Base-by-base conservation (phyloP, 2,888 invertebrate species). In the Mythimna vitellina region DNA sequence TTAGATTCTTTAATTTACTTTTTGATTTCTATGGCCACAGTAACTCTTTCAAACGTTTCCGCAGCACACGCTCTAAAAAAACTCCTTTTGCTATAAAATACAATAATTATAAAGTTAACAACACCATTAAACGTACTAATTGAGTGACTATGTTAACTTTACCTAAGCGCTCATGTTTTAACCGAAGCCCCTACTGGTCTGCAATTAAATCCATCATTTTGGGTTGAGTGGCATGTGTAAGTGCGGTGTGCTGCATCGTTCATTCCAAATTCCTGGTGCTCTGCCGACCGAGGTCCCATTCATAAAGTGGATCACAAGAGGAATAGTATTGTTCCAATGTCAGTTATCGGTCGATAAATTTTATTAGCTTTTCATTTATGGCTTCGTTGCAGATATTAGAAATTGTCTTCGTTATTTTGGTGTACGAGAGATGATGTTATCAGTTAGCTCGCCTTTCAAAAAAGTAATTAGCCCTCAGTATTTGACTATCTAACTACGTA, bases 301-400 rank as follows among this genome's bases (percentile, higher is more conserved):
- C 82, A 85, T 82, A 84, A 84, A 82, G 60, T 82, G 74, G 85
- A 78, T 81, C 79, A 76, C 70, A 72, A 65, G 79, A 54, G 71
- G 67, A 68, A 72, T 69, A 74, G 81, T 78, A 86, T 87, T 87
- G 85, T 87, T 70, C 80, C 69, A 57, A 64, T 72, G 83, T 81
- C 86, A 74, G 80, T 75, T 78, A 70, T 65, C 62, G 76, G 79
- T 79, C 82, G 67, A 82, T 85, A 75, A 79, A 79, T 81, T 82
- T 70, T 83, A 80, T 77, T 76, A 80, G 72, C 66, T 71, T 78
- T 68, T 69, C 81, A 42, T 72, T 71, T 56, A 68, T 68, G 68
- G 75, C 64, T 80, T 73, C 35, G 56, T 67, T 58, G 42, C 49
- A 25, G 53, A 46, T 70, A 61, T 66, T 65, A 63, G 63, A 67